A percentile compares a stretch with the other conserved stretches of the same genome.
Conservation (phyloP, 2,888 invertebrate genomes). For the Hypolimnas misippus region DNA sequence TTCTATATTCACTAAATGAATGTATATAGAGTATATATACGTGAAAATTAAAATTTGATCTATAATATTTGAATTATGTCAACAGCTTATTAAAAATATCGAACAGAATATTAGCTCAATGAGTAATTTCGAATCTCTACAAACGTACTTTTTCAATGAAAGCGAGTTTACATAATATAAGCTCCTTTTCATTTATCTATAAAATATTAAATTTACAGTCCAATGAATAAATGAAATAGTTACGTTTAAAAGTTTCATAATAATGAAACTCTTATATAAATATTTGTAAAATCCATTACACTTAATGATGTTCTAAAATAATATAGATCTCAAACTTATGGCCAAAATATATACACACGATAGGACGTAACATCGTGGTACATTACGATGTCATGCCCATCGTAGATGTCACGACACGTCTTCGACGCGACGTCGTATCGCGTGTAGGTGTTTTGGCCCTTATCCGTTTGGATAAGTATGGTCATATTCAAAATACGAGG, state of each 20-base stretch:
- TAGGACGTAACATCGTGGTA: no score
- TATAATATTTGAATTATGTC: neutral
- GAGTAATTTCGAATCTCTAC: constrained; percentile 2
- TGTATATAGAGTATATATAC: no score
- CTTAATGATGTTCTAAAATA: no score
- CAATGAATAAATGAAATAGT: constrained; percentile 2
- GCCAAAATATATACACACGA: no score
- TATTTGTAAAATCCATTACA: constrained; percentile 9
- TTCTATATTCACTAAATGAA: no score
- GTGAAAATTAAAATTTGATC: no score
- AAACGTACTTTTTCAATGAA: constrained; percentile 16
- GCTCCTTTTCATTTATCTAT: constrained; percentile 22
- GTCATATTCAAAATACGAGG: neutral
- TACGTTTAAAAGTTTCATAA: constrained; percentile 7
- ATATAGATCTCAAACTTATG: no score
- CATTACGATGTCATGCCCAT: no score
- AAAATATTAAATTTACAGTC: constrained; percentile 6
- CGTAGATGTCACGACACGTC: no score
- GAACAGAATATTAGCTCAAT: neutral
- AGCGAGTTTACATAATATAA: constrained; percentile 26
- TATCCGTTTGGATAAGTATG: neutral
- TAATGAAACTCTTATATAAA: neutral
- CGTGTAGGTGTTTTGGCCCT: no score
- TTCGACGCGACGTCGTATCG: no score
- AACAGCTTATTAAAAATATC: neutral